Evolutionary conservation across 2,888 invertebrate genomes (phyloP).

Genomic region (Leptinotarsa peninsularis): DNA sequence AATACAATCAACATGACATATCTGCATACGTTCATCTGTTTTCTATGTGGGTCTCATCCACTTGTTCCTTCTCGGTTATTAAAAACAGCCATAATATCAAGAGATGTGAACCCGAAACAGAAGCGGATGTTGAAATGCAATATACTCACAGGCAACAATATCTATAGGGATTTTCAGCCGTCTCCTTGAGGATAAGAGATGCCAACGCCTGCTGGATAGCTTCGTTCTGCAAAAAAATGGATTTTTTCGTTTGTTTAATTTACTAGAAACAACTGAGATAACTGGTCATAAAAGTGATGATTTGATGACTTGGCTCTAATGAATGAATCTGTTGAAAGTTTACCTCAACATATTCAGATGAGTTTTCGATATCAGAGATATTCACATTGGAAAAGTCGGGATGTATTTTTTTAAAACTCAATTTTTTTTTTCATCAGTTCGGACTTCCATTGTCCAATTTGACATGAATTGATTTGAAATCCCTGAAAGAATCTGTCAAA

Average conservation of each 20-base stretch:
- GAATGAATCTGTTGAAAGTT: too few species aligned
- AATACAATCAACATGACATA: too few species aligned
- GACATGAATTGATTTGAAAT: too few species aligned
- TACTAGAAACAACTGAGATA: neutral
- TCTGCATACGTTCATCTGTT: too few species aligned
- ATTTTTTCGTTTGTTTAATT: neutral
- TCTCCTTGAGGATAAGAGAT: slow-evolving; percentile 75
- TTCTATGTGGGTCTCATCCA: neutral
- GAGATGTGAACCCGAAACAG: neutral
- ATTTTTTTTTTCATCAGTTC: too few species aligned
- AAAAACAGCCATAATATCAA: too few species aligned
- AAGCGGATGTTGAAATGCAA: neutral
- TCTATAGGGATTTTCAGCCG: slow-evolving; percentile 66
- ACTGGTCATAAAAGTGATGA: neutral
- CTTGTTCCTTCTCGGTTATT: neutral
- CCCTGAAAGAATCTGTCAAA: too few species aligned
- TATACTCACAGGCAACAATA: slow-evolving; percentile 73
- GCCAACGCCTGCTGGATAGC: slow-evolving; percentile 75
- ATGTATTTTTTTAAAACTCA: too few species aligned
- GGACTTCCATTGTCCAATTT: too few species aligned
- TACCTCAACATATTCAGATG: too few species aligned
- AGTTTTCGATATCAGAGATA: too few species aligned
- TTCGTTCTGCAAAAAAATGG: slow-evolving; percentile 60
- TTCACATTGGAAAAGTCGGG: too few species aligned
- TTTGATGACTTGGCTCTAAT: neutral